Evolutionary conservation across 2,888 invertebrate species (phyloP).

Genomic region (Catonia carolina): DNA sequence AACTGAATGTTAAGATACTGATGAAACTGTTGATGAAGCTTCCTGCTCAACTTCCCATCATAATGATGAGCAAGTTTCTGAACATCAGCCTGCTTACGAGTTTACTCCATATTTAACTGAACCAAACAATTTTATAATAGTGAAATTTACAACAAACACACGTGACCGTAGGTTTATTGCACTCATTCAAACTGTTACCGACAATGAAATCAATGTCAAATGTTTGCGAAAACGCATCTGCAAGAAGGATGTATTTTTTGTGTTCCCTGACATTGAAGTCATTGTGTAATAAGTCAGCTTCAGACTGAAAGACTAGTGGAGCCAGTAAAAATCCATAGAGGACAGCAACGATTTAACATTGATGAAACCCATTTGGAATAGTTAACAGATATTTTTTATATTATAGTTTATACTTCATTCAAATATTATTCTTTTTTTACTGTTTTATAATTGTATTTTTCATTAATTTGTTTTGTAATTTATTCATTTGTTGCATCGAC

Average conservation of each 20-base stretch:
- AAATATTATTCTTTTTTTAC: no score
- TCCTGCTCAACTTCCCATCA: no score
- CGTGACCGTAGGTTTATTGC: not conserved
- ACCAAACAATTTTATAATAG: conserved; percentile 2
- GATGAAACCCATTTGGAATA: not conserved
- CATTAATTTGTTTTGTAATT: no score
- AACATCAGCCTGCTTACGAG: not conserved
- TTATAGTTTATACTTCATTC: no score
- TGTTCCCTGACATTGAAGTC: not conserved
- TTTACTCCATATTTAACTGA: not conserved
- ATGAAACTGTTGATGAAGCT: no score
- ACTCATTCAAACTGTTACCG: not conserved
- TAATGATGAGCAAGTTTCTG: no score
- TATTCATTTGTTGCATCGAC: no score
- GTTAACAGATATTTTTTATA: not conserved
- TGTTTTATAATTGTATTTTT: no score
- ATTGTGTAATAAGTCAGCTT: not conserved
- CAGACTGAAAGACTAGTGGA: not conserved
- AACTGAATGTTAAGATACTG: no score
- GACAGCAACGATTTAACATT: not conserved
- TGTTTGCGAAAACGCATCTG: not conserved
- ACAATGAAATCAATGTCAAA: not conserved
- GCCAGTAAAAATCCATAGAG: not conserved
- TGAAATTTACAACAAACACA: not conserved
- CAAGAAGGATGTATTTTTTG: conserved; percentile 1